Percentiles rank a stretch among this genome's conserved stretches.
Conservation (phyloP, 1,140 invertebrate genomes). For the Chrysopa pallens region DNA sequence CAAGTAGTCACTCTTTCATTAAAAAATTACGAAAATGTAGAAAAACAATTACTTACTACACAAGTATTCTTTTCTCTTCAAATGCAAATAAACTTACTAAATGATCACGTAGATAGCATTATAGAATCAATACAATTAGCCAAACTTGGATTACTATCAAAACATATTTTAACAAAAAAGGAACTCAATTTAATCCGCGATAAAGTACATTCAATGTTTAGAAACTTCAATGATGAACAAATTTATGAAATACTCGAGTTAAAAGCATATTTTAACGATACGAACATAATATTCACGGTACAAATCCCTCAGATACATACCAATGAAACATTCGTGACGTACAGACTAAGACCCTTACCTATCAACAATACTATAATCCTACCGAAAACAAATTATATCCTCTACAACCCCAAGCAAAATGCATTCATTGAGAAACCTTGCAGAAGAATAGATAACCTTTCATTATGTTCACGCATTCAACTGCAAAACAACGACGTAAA, state of each 20-base stretch:
- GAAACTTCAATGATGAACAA: neutral
- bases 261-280: constrained; percentile 1
- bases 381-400: no score
- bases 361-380: no score
- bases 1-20: neutral
- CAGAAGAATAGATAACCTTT: no score
- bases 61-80: no score
- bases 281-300: constrained; percentile 2
- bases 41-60: neutral
- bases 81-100: neutral
- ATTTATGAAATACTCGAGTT: constrained; percentile 1
- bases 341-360: no score
- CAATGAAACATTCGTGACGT: no score
- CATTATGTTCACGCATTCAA: no score
- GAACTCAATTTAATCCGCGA: neutral
- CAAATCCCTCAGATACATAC: no score
- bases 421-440: no score
- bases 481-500: no score
- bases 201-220: neutral
- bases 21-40: neutral
- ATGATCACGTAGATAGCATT: neutral
- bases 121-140: neutral
- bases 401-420: no score
- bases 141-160: constrained; percentile 1
- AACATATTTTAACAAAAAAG: neutral